phyloP scores from a whole-genome alignment of 2,113 vertebrate species.

The Thermophis baileyi region DNA sequence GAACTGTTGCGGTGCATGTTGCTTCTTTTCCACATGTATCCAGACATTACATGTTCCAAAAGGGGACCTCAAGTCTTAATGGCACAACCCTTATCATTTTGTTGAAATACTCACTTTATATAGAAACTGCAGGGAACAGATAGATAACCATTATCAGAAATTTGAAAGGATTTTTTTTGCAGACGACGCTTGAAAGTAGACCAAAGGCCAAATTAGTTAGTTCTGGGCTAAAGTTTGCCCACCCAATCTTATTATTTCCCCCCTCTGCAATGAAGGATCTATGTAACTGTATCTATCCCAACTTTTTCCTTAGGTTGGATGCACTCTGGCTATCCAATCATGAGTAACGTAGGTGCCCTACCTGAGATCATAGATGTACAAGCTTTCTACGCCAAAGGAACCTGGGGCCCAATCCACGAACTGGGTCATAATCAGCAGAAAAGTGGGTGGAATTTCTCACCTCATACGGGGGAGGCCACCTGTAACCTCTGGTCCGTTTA shows the following conservation, averaged over 20 bases:
- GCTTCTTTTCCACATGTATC: too few relatives aligned
- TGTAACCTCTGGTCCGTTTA: constrained; percentile 84
- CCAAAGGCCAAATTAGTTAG: neutral
- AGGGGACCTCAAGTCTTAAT: too few relatives aligned
- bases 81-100: neutral
- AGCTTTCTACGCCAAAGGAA: neutral
- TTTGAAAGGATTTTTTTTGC: neutral
- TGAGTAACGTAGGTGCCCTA: constrained; percentile 37
- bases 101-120: too few relatives aligned
- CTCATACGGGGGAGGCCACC: constrained; percentile 76
- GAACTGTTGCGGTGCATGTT: too few relatives aligned
- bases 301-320: constrained; percentile 69
- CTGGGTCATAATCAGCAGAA: constrained; percentile 81
- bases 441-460: constrained; percentile 71
- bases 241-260: neutral
- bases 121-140: neutral
- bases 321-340: constrained; percentile 79
- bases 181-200: neutral
- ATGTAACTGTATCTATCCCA: neutral
- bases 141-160: neutral
- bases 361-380: constrained; percentile 19
- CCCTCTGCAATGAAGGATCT: neutral
- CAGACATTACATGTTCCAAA: too few relatives aligned
- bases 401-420: constrained; percentile 69
- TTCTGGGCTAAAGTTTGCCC: neutral